Percentiles rank a stretch among this genome's conserved stretches.
phyloP scores from a whole-genome alignment of 2,888 invertebrate species.

The Xestia ashworthii region DNA sequence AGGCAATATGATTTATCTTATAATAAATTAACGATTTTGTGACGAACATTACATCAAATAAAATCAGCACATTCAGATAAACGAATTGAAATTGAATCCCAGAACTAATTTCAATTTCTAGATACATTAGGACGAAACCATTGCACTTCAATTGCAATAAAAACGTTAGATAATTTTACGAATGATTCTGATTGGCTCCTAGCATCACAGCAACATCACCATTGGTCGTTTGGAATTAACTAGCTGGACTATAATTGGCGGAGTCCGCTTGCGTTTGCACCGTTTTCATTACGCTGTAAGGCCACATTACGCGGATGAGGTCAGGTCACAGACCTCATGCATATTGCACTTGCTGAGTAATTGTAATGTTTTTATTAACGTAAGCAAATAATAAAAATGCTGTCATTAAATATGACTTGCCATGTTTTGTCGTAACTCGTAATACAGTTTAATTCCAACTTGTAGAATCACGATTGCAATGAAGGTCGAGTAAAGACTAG shows the following conservation, averaged over 20 bases:
- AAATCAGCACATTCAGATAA: conserved; percentile 22
- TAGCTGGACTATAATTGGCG: conserved; percentile 57
- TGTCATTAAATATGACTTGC: conserved; percentile 34
- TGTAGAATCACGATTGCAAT: conserved; percentile 61
- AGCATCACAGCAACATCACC: conserved; percentile 18
- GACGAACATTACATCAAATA: conserved; percentile 22
- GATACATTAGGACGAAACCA: neutral
- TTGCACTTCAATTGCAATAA: conserved; percentile 33
- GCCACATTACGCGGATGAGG: conserved; percentile 70
- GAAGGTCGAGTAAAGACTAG: conserved; percentile 62
- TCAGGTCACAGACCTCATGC: conserved; percentile 73
- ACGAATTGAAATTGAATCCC: conserved; percentile 17
- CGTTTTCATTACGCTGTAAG: conserved; percentile 71
- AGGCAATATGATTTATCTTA: conserved; percentile 54
- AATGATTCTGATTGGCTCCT: conserved; percentile 48
- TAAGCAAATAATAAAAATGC: conserved; percentile 52
- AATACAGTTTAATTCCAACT: conserved; percentile 48
- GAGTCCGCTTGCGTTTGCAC: conserved; percentile 58
- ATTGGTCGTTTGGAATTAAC: conserved; percentile 60
- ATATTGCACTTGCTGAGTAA: conserved; percentile 68
- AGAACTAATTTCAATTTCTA: conserved; percentile 22
- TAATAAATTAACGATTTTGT: conserved; percentile 23
- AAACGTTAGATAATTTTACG: conserved; percentile 34
- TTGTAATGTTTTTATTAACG: conserved; percentile 58
- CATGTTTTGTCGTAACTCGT: conserved; percentile 35